Base-by-base conservation (phyloP, 2,888 invertebrate species). In the Macrophya annulata region DNA sequence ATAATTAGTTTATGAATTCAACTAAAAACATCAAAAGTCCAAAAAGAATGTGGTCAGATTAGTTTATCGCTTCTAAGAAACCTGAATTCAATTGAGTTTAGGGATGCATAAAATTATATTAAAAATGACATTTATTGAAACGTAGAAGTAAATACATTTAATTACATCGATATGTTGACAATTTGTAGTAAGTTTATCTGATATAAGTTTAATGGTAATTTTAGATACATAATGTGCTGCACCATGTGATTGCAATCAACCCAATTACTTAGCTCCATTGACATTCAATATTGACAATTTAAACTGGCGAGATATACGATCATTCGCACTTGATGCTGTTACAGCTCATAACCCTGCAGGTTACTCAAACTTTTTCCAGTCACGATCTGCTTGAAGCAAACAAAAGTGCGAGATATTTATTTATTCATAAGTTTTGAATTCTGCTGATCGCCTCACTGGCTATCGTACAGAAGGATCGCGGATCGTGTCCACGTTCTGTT, bases 91-190 rank as follows among this genome's bases (percentile, higher is more conserved):
- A 55, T 55, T n/a, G 1, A 45, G 12, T 21, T 45, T 40, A 25
- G 62, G 81, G 31, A 1, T 68, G 37, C 25, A 25, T 62, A 4
- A 4, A 15, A 62, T 81, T 62, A 62, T 43, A 43, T 43, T 43
- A 43, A 81, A 81, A 59, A 62, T 62, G 4, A 81, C 81, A 81
- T 81, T 62, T 62, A 62, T 59, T 62, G 12, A 81, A 62, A 62
- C 59, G 40, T 81, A 25, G 5, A 59, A 43, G 59, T 81, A 15
- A 62, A 62, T 62, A 81, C 81, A 81, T 59, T 59, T 0, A 81
- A 62, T 81, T 10, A 81, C 59, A 81, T 81, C 62, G 79, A 81
- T 59, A 79, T 79, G 79, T 40, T 62, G n/a, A 40, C 25, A 48
- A n/a, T 40, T 43, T 62, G 17, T 59, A 31, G 17, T 15, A n/a